phyloP scores from a whole-genome alignment of 2,113 vertebrate genomes.

The Hipposideros armiger region DNA sequence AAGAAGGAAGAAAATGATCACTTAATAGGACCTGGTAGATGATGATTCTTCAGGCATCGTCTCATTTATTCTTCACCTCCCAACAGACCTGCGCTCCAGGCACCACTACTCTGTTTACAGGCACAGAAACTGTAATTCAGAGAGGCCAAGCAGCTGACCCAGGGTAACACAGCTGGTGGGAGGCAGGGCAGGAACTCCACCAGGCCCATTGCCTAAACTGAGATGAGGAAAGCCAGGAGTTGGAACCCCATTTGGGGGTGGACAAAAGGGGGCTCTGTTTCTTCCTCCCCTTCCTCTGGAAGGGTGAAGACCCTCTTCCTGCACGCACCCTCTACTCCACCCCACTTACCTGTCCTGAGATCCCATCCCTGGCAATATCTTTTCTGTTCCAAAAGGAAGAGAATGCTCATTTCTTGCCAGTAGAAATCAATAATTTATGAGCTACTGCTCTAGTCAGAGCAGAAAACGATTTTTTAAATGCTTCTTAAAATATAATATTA shows the following conservation, averaged over 20 bases:
- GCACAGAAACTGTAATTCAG: neutral
- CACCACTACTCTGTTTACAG: neutral
- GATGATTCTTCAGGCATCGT: neutral
- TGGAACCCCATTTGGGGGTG: neutral
- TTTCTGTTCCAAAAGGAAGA: slow-evolving; percentile 17
- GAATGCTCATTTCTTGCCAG: neutral
- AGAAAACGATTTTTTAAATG: slow-evolving; percentile 21
- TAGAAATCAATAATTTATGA: slow-evolving; percentile 74
- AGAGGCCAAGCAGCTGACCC: neutral
- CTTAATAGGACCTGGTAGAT: neutral
- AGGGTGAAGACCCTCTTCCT: neutral
- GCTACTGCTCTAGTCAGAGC: neutral
- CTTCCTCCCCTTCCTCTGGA: neutral
- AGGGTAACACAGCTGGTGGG: neutral
- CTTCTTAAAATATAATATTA: slow-evolving; percentile 73
- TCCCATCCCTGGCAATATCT: neutral
- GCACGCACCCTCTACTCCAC: too few species aligned
- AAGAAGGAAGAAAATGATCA: neutral
- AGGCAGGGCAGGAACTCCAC: neutral
- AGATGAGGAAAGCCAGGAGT: neutral
- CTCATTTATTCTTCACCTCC: neutral
- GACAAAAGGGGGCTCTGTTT: neutral
- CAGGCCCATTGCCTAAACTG: neutral
- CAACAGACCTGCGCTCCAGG: neutral
- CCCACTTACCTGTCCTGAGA: neutral